Conservation (phyloP, 2,797 vertebrate species). For the Emydoidea blandingii region DNA sequence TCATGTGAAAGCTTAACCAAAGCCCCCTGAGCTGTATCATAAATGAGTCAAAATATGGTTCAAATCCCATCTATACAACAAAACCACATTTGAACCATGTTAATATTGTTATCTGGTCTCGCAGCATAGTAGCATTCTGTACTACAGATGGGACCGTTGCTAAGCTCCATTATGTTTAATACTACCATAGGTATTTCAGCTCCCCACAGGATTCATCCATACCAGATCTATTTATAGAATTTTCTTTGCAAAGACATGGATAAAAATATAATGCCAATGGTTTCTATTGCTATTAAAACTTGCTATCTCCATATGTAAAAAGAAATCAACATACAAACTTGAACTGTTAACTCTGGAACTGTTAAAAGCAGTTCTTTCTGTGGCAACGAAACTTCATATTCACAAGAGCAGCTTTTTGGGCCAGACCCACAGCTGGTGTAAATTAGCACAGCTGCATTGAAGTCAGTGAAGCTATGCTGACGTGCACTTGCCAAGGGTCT, state of each 20-base stretch:
- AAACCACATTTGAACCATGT: background rate
- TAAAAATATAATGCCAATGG: background rate
- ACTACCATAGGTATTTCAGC: background rate
- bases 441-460: background rate
- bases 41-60: rapidly evolving
- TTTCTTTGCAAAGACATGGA: background rate
- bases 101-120: background rate
- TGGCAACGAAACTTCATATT: background rate
- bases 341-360: background rate
- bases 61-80: background rate
- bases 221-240: background rate
- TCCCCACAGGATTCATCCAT: background rate
- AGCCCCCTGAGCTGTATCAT: background rate
- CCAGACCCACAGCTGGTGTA: background rate
- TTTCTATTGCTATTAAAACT: background rate
- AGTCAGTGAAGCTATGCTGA: background rate
- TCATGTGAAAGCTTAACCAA: background rate
- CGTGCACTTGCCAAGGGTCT: background rate
- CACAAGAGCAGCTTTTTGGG: background rate
- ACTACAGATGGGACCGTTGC: background rate
- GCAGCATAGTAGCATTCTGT: background rate
- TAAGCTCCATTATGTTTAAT: too few species aligned
- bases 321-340: background rate
- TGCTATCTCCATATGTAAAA: background rate
- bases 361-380: background rate